Evolutionary conservation across 1,140 invertebrate species (phyloP).

Genomic region (Eubasilissa regina): DNA sequence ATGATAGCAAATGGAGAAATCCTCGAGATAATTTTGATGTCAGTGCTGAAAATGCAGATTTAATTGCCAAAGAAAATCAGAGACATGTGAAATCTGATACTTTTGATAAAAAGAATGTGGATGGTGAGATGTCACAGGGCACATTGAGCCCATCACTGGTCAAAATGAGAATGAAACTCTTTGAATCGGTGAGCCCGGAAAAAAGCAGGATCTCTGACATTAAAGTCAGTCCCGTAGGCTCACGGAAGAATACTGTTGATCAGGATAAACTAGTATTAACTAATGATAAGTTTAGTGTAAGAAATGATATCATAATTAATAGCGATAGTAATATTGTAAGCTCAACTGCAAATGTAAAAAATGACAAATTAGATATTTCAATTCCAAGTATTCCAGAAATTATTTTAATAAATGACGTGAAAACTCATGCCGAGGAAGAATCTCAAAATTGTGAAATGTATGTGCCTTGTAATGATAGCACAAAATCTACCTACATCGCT

Average conservation of each 20-base stretch:
- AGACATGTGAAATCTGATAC: conserved; percentile 64
- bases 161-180: conserved; percentile 57
- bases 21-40: conserved; percentile 37
- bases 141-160: conserved; percentile 49
- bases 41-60: conserved; percentile 38
- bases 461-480: conserved; percentile 55
- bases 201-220: conserved; percentile 10
- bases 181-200: conserved; percentile 47
- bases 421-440: conserved; percentile 26
- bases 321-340: conserved; percentile 1
- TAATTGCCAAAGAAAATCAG: conserved; percentile 64
- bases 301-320: conserved; percentile 6
- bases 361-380: neutral
- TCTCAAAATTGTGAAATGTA: conserved; percentile 48
- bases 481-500: conserved; percentile 31
- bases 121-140: conserved; percentile 27
- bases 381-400: conserved; percentile 16
- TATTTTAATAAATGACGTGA: neutral
- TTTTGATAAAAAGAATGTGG: conserved; percentile 44
- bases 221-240: conserved; percentile 24
- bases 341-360: neutral
- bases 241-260: conserved; percentile 40
- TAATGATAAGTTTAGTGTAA: conserved; percentile 43
- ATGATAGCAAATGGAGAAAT: conserved; percentile 56
- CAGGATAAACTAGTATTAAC: conserved; percentile 48